Evolutionary conservation across 1,140 invertebrate genomes (phyloP).

Genomic region (Arctopsyche grandis): DNA sequence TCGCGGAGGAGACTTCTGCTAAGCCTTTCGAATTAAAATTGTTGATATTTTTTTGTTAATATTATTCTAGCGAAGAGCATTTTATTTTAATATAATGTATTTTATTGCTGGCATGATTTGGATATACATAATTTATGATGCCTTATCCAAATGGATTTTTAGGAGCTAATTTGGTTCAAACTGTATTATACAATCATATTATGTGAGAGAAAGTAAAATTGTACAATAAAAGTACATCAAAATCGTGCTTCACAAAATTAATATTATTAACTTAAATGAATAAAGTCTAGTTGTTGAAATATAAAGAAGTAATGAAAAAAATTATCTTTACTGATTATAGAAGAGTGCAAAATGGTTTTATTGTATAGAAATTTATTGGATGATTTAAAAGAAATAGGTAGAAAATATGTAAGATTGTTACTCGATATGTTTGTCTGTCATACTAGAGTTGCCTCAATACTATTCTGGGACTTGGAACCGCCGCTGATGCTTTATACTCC

Average conservation of each 20-base stretch:
- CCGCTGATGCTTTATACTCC: slow-evolving; percentile 28
- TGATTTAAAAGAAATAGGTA: slow-evolving; percentile 55
- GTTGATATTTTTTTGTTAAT: slow-evolving; percentile 52
- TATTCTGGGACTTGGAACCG: neutral
- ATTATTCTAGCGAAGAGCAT: slow-evolving; percentile 50
- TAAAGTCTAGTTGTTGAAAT: slow-evolving; percentile 55
- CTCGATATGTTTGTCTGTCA: slow-evolving; percentile 45
- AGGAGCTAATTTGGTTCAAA: slow-evolving; percentile 35
- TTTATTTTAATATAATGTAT: slow-evolving; percentile 48
- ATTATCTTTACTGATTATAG: slow-evolving; percentile 54
- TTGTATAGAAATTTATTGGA: slow-evolving; percentile 55
- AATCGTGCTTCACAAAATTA: slow-evolving; percentile 50
- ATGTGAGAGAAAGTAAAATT: slow-evolving; percentile 19
- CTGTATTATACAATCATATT: slow-evolving; percentile 41
- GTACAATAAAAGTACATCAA: slow-evolving; percentile 36
- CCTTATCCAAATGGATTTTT: slow-evolving; percentile 33
- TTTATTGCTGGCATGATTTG: slow-evolving; percentile 51
- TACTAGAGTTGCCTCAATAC: slow-evolving; percentile 38
- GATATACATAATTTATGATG: slow-evolving; percentile 38
- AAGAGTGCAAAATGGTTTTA: slow-evolving; percentile 55
- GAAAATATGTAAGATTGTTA: slow-evolving; percentile 56
- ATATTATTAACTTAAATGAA: slow-evolving; percentile 52
- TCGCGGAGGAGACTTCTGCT: slow-evolving; percentile 36
- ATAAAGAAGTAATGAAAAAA: slow-evolving; percentile 52
- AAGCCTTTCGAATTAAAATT: slow-evolving; percentile 46